Conservation (phyloP, 2,888 invertebrate genomes). For the Abrostola tripartita region DNA sequence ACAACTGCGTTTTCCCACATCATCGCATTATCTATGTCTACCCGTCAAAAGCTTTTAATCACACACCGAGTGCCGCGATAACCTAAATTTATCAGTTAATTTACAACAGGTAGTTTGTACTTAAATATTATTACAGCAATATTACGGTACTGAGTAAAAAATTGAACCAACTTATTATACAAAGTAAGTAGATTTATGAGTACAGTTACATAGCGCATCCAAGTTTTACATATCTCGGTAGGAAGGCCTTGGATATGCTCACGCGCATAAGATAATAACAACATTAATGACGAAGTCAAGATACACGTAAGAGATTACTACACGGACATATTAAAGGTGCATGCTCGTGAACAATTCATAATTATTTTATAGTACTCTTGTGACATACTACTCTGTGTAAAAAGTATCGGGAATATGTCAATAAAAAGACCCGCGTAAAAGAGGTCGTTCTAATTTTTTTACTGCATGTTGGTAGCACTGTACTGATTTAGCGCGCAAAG, state of each 20-base stretch:
- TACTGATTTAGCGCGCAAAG: no score
- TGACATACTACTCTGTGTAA: no score
- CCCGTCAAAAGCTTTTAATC: slow-evolving; percentile 57
- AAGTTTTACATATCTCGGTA: slow-evolving; percentile 41
- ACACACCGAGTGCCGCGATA: slow-evolving; percentile 55
- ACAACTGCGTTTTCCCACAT: slow-evolving; percentile 56
- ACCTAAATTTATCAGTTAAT: slow-evolving; percentile 59
- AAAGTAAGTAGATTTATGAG: slow-evolving; percentile 17
- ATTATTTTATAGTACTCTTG: slow-evolving; percentile 32
- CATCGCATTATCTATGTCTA: slow-evolving; percentile 48
- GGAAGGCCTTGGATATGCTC: slow-evolving; percentile 52
- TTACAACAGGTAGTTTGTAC: slow-evolving; percentile 52
- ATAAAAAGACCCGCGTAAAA: no score
- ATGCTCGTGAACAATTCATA: slow-evolving; percentile 40
- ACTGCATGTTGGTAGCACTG: no score
- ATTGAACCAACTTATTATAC: slow-evolving; percentile 11
- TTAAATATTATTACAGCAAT: slow-evolving; percentile 47
- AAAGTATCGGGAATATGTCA: no score
- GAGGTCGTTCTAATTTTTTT: no score
- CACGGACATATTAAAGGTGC: slow-evolving; percentile 45
- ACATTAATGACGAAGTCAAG: slow-evolving; percentile 44
- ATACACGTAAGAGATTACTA: slow-evolving; percentile 45
- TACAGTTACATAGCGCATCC: slow-evolving; percentile 38
- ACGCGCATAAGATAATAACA: slow-evolving; percentile 43
- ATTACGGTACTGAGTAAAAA: slow-evolving; percentile 34